phyloP scores from a whole-genome alignment of 2,113 vertebrate genomes.

The Nyctereutes procyonoides region DNA sequence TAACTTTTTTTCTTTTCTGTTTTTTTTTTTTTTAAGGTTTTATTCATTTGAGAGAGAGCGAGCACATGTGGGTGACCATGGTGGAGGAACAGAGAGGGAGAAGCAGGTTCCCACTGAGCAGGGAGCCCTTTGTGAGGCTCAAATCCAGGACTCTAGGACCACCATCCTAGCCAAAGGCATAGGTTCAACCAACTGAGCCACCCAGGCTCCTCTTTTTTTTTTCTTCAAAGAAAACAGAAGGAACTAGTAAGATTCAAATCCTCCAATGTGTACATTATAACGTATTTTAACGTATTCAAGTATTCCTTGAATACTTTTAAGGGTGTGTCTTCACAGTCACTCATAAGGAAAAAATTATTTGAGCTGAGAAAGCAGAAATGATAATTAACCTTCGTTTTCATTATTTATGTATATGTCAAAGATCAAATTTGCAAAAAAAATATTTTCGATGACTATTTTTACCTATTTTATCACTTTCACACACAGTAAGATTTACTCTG shows the following conservation, averaged over 20 bases:
- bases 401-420: neutral
- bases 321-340: neutral
- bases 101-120: neutral
- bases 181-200: neutral
- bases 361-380: neutral
- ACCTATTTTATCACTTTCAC: neutral
- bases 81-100: neutral
- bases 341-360: slow-evolving; percentile 5
- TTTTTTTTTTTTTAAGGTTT: neutral
- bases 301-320: slow-evolving; percentile 46
- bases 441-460: neutral
- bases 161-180: neutral
- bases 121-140: too few species aligned
- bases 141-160: neutral
- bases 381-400: neutral
- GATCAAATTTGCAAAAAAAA: neutral
- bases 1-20: neutral
- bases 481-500: neutral
- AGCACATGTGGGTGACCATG: neutral
- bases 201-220: neutral
- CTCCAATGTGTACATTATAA: slow-evolving; percentile 10
- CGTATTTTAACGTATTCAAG: too few species aligned
- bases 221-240: slow-evolving; percentile 11
- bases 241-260: slow-evolving; percentile 32
- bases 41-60: neutral